Evolutionary conservation across 2,888 invertebrate species (phyloP).

Genomic region (Leptinotarsa tumamoca): DNA sequence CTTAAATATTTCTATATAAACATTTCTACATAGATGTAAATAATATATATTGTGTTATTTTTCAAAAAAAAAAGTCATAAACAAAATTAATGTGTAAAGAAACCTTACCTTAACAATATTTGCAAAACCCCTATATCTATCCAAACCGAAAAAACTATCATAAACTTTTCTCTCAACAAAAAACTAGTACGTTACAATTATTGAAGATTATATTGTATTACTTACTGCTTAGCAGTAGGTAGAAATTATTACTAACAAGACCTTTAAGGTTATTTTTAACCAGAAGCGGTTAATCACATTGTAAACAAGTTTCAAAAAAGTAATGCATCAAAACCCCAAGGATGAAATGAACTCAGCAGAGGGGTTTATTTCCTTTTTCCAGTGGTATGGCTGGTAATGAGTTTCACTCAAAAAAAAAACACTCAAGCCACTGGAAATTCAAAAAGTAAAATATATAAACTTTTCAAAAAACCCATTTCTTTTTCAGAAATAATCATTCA

Average conservation of each 20-base stretch:
- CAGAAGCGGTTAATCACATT: constrained; percentile 62
- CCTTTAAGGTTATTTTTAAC: constrained; percentile 61
- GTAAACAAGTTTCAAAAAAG: constrained; percentile 37
- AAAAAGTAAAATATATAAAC: too few species aligned
- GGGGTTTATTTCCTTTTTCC: not conserved
- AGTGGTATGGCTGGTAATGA: constrained; percentile 24
- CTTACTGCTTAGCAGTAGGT: constrained; percentile 61
- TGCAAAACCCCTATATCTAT: constrained; percentile 63
- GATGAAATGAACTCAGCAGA: not conserved
- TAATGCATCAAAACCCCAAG: not conserved
- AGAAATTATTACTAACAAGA: constrained; percentile 58
- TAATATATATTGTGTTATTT: constrained; percentile 43
- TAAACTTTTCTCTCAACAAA: constrained; percentile 40
- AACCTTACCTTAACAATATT: constrained; percentile 59
- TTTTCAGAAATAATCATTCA: too few species aligned
- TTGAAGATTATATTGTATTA: constrained; percentile 57
- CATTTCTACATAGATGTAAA: constrained; percentile 50
- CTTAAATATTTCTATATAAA: constrained; percentile 53
- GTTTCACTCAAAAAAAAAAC: constrained; percentile 26
- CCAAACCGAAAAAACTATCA: constrained; percentile 58
- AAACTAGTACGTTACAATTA: constrained; percentile 60
- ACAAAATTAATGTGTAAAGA: constrained; percentile 55
- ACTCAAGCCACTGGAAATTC: not conserved
- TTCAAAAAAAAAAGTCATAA: constrained; percentile 57
- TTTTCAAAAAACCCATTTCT: too few species aligned